Evolutionary conservation across 2,113 vertebrate genomes (phyloP), one percentile per base, ranked within the genome.

Genomic region (Pluvianellus socialis): DNA sequence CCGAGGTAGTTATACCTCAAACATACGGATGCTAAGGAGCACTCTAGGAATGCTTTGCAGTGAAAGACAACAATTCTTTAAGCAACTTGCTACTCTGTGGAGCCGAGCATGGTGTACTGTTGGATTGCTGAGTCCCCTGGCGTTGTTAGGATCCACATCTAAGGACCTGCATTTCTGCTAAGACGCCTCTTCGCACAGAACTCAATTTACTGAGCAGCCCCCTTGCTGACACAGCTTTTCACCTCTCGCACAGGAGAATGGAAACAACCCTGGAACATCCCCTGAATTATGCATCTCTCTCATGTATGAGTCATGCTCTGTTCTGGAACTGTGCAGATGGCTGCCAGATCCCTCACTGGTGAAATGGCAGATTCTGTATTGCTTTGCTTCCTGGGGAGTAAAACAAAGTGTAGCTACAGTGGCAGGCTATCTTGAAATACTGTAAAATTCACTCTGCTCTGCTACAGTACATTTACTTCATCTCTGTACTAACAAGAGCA

Each of bases 351-450:
- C 55, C 68, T 83, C 12, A 0, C 72, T 83, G 88, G 58, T 61
- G 12, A 74, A 88, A 52, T 3, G 9, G 61, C 86, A 81, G 52
- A 61, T 74, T 84, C 86, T 90, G n/a, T 76, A 61, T 49, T 58
- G n/a, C 62, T 73, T 65, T 74, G 44, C 88, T 86, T 94, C 74
- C 71, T 84, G 56, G 56, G 77, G 92, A 91, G 40, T 59, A 70
- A 91, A 96, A 67, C 68, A 84, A 66, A 93, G 56, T 52, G 5
- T 7, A 72, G 8, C 30, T 7, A 5, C 45, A 68, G 77, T 30
- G 61, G 52, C 88, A 93, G 63, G 59, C 66, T 58, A 7, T 75
- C 79, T 73, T 76, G 73, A 66, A 85, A 50, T 61, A 24, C 61
- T 85, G 44, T 52, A 16, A 73, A 89, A 87, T 79, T 84, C 52